These are phyloP conservation scores for Brienomyrus brachyistius DNA, from an alignment of 2,113 vertebrate species.

Conservation along the genomic window DNA sequence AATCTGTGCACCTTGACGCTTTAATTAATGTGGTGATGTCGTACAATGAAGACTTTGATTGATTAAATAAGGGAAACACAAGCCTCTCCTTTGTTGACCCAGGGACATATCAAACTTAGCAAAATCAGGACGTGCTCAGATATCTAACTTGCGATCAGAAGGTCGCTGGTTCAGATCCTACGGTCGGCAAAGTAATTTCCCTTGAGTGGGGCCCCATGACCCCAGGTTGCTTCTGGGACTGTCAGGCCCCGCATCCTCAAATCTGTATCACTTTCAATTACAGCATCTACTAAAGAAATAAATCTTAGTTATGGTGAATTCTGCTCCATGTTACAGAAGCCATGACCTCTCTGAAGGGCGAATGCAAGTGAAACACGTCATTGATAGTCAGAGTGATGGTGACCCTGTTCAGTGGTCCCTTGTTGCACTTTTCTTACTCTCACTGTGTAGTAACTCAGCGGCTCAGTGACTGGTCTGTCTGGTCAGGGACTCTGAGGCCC, in stretches of 20 bases:
- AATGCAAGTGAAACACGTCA: not conserved
- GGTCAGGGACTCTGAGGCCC: not conserved
- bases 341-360: not conserved
- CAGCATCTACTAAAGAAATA: not conserved
- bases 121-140: not conserved
- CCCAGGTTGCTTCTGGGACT: not conserved
- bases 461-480: not conserved
- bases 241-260: not conserved
- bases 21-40: not conserved
- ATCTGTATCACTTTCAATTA: not conserved
- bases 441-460: not conserved
- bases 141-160: not conserved
- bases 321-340: not conserved
- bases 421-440: too few species aligned
- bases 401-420: not conserved
- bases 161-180: not conserved
- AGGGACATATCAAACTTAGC: not conserved
- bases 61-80: not conserved
- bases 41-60: not conserved
- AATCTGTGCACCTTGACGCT: not conserved
- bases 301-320: not conserved
- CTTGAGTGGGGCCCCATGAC: not conserved
- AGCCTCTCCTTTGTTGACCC: not conserved
- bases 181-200: not conserved
- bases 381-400: not conserved